phyloP scores from a whole-genome alignment of 2,113 vertebrate species.

The Mustela nigripes region DNA sequence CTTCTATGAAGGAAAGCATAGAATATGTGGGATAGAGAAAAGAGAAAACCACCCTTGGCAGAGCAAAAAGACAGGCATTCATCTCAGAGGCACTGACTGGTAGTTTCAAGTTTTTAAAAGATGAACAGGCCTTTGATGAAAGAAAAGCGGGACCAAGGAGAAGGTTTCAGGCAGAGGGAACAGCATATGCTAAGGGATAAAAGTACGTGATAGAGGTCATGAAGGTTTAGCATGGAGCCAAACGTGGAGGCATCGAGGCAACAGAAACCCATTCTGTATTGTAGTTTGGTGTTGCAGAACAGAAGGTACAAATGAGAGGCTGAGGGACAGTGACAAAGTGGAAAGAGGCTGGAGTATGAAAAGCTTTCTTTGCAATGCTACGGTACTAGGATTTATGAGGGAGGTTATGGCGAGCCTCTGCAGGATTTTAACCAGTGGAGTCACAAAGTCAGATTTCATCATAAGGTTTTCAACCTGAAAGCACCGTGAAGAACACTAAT shows the following conservation, averaged over 20 bases:
- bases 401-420: not conserved
- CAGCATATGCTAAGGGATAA: not conserved
- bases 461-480: not conserved
- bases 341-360: not conserved
- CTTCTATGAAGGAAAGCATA: not conserved
- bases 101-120: not conserved
- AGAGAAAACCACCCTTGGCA: not conserved
- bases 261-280: not conserved
- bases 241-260: not conserved
- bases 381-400: not conserved
- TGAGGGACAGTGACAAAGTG: not conserved
- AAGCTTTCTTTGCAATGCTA: not conserved
- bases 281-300: not conserved
- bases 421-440: not conserved
- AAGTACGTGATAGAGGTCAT: not conserved
- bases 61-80: not conserved
- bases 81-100: not conserved
- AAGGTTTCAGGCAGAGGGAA: not conserved
- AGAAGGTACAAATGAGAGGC: not conserved
- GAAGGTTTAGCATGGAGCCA: not conserved
- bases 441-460: constrained; percentile 29
- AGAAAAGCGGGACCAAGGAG: not conserved
- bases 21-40: not conserved
- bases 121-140: not conserved
- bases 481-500: not conserved